Conservation (phyloP, 1,140 invertebrate genomes). For the Aphaenogaster rudis region DNA sequence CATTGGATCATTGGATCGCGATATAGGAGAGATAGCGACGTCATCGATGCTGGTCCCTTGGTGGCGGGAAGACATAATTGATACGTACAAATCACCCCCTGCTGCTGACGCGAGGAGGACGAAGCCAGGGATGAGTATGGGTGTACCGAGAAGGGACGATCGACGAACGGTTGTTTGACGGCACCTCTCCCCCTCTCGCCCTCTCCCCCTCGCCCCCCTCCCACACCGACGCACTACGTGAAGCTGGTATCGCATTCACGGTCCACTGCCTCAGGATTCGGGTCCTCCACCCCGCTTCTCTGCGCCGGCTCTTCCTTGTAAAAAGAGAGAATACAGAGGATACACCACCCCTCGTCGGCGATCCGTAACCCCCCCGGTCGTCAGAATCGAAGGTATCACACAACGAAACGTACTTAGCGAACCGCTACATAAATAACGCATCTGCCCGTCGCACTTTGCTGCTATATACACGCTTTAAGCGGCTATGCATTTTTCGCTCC, state of each 20-base stretch:
- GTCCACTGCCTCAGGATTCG: slow-evolving; percentile 79
- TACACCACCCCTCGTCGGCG: slow-evolving; percentile 62
- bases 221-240: slow-evolving; percentile 65
- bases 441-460: slow-evolving; percentile 43
- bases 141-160: slow-evolving; percentile 73
- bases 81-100: slow-evolving; percentile 80
- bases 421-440: slow-evolving; percentile 69
- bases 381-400: slow-evolving; percentile 66
- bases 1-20: slow-evolving; percentile 45
- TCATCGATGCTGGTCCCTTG: slow-evolving; percentile 5
- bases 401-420: slow-evolving; percentile 68
- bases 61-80: slow-evolving; percentile 71
- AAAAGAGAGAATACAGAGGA: slow-evolving; percentile 66
- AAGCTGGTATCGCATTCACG: slow-evolving; percentile 82
- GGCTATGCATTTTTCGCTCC: slow-evolving; percentile 52
- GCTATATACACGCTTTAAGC: slow-evolving; percentile 40
- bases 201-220: not conserved
- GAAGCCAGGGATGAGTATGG: slow-evolving; percentile 52
- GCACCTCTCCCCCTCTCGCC: slow-evolving; percentile 54
- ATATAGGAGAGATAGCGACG: slow-evolving; percentile 37
- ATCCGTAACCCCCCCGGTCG: slow-evolving; percentile 71
- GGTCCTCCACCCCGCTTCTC: slow-evolving; percentile 73
- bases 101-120: slow-evolving; percentile 69
- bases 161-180: slow-evolving; percentile 80
- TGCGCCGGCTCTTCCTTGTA: slow-evolving; percentile 67